Percentiles rank a stretch among this genome's conserved stretches.
phyloP scores from a whole-genome alignment of 2,113 vertebrate species.

The Syrmaticus mikado region DNA sequence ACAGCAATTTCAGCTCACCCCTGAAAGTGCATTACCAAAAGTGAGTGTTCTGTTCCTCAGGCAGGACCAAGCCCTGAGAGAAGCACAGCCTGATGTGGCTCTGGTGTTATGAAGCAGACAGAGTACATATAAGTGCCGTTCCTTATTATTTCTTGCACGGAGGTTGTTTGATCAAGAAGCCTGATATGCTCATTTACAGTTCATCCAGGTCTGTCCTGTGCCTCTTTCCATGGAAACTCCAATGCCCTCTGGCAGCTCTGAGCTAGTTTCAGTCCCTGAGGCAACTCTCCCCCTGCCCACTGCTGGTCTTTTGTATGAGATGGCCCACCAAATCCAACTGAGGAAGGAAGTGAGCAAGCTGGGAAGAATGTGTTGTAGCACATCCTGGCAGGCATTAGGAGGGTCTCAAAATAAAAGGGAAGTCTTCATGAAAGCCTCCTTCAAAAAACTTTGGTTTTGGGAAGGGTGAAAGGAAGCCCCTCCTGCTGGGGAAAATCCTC shows the following conservation, averaged over 20 bases:
- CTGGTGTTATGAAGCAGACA: rapidly evolving
- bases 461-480: not conserved
- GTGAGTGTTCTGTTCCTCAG: not conserved
- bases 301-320: not conserved
- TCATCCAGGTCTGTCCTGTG: not conserved
- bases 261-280: not conserved
- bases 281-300: not conserved
- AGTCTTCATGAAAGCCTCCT: not conserved
- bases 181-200: not conserved
- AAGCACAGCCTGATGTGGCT: not conserved
- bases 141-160: not conserved
- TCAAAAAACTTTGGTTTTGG: not conserved
- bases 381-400: not conserved
- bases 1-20: not conserved
- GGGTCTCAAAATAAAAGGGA: not conserved
- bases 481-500: not conserved
- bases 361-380: not conserved
- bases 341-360: not conserved
- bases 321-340: not conserved
- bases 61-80: not conserved
- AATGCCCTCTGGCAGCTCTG: not conserved
- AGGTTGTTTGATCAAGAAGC: not conserved
- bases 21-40: not conserved
- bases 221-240: not conserved
- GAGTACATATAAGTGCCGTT: rapidly evolving